Evolutionary conservation across 2,797 vertebrate genomes (phyloP).

Genomic region (Phalloptychus januarius): DNA sequence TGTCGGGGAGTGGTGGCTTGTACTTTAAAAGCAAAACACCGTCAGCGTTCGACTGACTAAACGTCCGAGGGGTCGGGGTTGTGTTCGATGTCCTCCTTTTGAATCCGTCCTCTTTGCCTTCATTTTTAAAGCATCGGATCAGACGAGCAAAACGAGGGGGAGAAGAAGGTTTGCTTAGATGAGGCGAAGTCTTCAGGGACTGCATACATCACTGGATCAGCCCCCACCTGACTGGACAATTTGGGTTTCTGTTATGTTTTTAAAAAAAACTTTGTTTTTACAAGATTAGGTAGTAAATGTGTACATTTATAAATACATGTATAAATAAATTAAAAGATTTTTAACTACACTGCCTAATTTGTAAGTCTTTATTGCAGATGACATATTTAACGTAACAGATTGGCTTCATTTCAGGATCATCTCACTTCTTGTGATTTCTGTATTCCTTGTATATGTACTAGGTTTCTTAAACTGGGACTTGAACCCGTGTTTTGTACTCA

Average conservation of each 20-base stretch:
- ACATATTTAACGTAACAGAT: background rate
- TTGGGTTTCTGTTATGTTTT: constrained; percentile 62
- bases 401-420: no score
- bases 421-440: no score
- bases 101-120: constrained; percentile 28
- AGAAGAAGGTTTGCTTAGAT: constrained; percentile 29
- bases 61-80: constrained; percentile 14
- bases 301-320: constrained; percentile 88
- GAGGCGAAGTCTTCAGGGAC: constrained; percentile 24
- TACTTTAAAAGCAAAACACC: constrained; percentile 6
- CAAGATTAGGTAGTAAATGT: constrained; percentile 78
- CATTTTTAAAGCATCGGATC: constrained; percentile 14
- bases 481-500: no score
- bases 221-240: constrained; percentile 31
- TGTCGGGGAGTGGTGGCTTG: background rate
- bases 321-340: constrained; percentile 88
- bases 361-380: background rate
- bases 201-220: constrained; percentile 26
- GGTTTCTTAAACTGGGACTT: no score
- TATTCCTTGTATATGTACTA: no score
- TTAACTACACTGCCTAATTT: constrained; percentile 73
- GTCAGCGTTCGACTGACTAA: constrained; percentile 14
- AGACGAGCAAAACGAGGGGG: constrained; percentile 6
- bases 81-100: constrained; percentile 23
- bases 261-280: constrained; percentile 66